Evolutionary conservation across 1,140 invertebrate genomes (phyloP), one percentile per base, ranked within the genome.

Genomic region (Penaeus chinensis): DNA sequence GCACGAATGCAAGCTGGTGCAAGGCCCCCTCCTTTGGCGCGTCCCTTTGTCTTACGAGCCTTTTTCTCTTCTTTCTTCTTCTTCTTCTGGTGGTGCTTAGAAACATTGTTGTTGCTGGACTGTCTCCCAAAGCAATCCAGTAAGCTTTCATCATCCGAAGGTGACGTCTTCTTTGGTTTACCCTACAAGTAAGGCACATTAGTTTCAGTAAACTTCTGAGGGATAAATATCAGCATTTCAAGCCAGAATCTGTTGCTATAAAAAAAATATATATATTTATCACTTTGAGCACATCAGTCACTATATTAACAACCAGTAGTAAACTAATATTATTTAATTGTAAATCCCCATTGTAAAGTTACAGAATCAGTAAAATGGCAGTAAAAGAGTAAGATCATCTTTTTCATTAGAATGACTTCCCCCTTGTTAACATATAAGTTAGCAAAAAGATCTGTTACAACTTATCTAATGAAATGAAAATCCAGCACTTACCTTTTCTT

Each of bases 401-500:
- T 10, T 54, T 54, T 54, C 54, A 54, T 16, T 13, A 54, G 7
- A 54, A 54, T 54, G 16, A 54, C 54, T 16, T 54, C 16, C 54
- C 7, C 27, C 11, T 77, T n/a, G 37, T 32, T 32, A 77, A 77
- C 7, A 27, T 19, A 79, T 60, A n/a, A 27, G 8, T 32, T 13
- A n/a, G 54, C 32, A 61, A 82, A 82, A 65, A 60, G 47, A 61
- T 10, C 7, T 54, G 0, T 78, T 24, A 54, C 24, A 62, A 27
- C 54, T 61, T n/a, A 66, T 82, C 1, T 13, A 82, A 0, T 47
- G 24, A 78, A 2, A 32, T 22, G 11, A 71, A 11, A 24, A n/a
- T 71, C 66, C n/a, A 22, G 16, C 18, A 47, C 74, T 69, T 81
- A 90, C 92, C 92, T 93, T 93, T 90, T 94, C 93, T 90, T 94